Evolutionary conservation across 2,113 vertebrate species (phyloP).

Genomic region (Nannospalax galili): DNA sequence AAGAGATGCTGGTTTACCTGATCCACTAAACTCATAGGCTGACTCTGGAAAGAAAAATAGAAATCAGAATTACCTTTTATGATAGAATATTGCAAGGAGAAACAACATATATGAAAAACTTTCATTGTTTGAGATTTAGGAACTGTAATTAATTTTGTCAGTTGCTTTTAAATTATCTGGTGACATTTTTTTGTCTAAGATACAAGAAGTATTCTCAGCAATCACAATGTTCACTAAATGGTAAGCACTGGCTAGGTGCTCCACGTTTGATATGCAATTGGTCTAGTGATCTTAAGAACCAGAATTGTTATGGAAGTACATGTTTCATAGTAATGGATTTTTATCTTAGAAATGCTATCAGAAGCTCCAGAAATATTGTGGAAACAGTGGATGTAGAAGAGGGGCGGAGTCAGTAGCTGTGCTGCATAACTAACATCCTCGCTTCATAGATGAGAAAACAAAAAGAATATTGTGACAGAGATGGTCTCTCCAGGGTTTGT

Average conservation of each 20-base stretch:
- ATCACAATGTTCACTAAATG: background rate
- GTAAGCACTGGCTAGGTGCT: background rate
- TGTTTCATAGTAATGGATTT: background rate
- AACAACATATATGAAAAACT: background rate
- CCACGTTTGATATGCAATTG: background rate
- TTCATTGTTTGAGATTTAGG: background rate
- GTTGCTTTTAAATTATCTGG: background rate
- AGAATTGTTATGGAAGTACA: background rate
- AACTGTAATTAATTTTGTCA: background rate
- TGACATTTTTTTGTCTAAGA: background rate
- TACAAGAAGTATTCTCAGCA: background rate
- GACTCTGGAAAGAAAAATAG: constrained; percentile 24
- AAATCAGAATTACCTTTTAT: background rate
- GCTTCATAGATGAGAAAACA: background rate
- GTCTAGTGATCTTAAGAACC: background rate
- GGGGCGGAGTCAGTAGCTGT: background rate
- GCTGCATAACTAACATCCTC: background rate
- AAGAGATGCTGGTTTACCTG: constrained; percentile 1
- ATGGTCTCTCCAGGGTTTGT: background rate
- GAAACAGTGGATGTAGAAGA: background rate
- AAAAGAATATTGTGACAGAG: background rate
- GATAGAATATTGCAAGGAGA: background rate
- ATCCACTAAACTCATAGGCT: background rate
- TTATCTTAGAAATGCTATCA: background rate
- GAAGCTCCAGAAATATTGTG: background rate